phyloP scores from a whole-genome alignment of 92 coral and sea anemone species.

The Zoanthus sansibaricus region DNA sequence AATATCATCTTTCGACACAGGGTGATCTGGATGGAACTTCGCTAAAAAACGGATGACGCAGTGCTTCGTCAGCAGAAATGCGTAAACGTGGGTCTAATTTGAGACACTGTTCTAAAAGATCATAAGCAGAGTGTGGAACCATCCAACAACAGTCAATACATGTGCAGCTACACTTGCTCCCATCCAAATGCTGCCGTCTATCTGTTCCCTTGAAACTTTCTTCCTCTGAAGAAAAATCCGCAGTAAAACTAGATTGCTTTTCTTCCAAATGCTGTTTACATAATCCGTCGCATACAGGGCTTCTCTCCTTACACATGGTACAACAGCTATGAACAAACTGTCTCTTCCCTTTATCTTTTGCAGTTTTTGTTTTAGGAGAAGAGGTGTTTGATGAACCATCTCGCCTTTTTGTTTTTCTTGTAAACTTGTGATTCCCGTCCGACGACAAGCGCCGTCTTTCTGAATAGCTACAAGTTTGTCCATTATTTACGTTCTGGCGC shows the following conservation, averaged over 20 bases:
- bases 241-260: neutral
- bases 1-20: slow-evolving; percentile 9
- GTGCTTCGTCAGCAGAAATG: slow-evolving; percentile 88
- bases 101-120: slow-evolving; percentile 81
- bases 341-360: neutral
- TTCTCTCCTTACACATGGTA: slow-evolving; percentile 12
- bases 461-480: slow-evolving; percentile 64
- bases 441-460: slow-evolving; percentile 8
- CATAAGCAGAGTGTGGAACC: slow-evolving; percentile 83
- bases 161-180: slow-evolving; percentile 72
- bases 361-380: neutral
- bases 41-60: slow-evolving; percentile 82
- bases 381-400: slow-evolving; percentile 37
- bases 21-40: neutral
- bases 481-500: slow-evolving; percentile 69
- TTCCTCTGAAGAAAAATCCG: neutral
- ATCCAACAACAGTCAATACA: slow-evolving; percentile 81
- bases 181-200: slow-evolving; percentile 78
- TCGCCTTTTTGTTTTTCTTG: slow-evolving; percentile 58
- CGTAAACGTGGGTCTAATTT: slow-evolving; percentile 89
- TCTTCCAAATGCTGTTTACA: neutral
- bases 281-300: neutral
- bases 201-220: slow-evolving; percentile 1
- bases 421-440: slow-evolving; percentile 17
- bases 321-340: slow-evolving; percentile 20